phyloP scores from a whole-genome alignment of 2,797 vertebrate species.

The Karalla daura region DNA sequence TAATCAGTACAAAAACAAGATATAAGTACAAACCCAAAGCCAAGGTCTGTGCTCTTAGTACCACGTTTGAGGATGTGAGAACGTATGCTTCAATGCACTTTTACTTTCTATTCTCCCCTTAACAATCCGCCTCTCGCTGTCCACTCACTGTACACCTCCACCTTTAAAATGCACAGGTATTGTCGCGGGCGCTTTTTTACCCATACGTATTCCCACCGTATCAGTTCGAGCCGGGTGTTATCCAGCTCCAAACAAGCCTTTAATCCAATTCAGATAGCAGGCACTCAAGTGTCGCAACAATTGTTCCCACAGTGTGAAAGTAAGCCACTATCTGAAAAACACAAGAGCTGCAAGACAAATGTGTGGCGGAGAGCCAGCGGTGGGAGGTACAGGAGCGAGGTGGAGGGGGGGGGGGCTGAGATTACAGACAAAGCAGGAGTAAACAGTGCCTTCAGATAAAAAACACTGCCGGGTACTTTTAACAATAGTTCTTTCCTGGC shows the following conservation, averaged over 20 bases:
- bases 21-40: constrained; percentile 17
- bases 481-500: constrained; percentile 85
- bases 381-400: constrained; percentile 59
- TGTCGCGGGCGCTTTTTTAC: constrained; percentile 31
- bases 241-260: constrained; percentile 72
- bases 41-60: constrained; percentile 21
- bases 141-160: neutral
- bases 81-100: constrained; percentile 27
- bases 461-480: constrained; percentile 70
- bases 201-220: constrained; percentile 65
- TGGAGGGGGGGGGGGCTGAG: constrained; percentile 63
- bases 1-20: constrained; percentile 49
- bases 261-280: constrained; percentile 77
- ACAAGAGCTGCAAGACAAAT: constrained; percentile 78
- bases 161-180: constrained; percentile 42
- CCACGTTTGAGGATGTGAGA: constrained; percentile 33
- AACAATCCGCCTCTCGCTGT: constrained; percentile 11
- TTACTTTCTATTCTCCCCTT: constrained; percentile 39
- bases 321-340: constrained; percentile 74
- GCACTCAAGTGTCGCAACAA: constrained; percentile 76
- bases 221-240: constrained; percentile 62
- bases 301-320: constrained; percentile 80
- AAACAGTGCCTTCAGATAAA: constrained; percentile 77
- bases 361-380: constrained; percentile 71
- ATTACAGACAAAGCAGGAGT: constrained; percentile 79